Evolutionary conservation across 2,797 vertebrate species (phyloP), one percentile per base, ranked within the genome.

Genomic region (Borostomias antarcticus): DNA sequence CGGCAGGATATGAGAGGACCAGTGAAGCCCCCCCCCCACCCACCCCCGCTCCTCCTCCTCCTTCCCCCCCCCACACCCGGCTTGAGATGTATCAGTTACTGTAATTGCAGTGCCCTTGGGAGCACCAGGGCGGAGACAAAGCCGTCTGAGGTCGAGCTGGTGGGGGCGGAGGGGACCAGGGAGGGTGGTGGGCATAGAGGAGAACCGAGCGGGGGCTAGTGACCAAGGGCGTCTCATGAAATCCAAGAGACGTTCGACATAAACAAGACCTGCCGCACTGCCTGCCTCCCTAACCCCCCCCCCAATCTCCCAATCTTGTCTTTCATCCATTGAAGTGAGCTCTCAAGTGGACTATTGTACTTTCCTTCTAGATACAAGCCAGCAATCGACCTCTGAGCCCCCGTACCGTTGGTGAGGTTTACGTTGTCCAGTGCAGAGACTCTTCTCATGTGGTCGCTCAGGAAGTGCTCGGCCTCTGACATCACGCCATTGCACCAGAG

Each of bases 401-500:
- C 37, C 93, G 95, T 93, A 98, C 96, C 93, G 77, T 90, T 81
- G 6, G 94, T 94, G 80, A 95, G 81, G 78, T 98, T 99, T 66
- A 84, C 85, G 13, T 93, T 94, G 19, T 94, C 95, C 80, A 96
- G 81, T 0, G 89, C 93, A 56, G 93, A 88, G 4, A 96, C 86
- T 52, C 94, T 90, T 73, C 93, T 95, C 68, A 94, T 94, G 64
- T 98, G 96, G 70, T 95, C 94, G 25, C 93, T 95, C 65, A 98
- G 80, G 37, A 96, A 96, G 81, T 99, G 96, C 75, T 98, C 95
- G 0, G 97, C 95, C 76, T 99, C 98, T 0, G 95, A 93, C 90
- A 98, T 90, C 69, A 99, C 92, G 0, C 95, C 93, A 6, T 94
- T 96, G 88, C 94, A 93, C 98, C 98, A 99, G 71, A 99, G 85